Percentiles rank a stretch among this genome's conserved stretches.
These are phyloP conservation scores for Cepphus grylle DNA, from an alignment of 2,113 vertebrate species.

Conservation along the genomic window DNA sequence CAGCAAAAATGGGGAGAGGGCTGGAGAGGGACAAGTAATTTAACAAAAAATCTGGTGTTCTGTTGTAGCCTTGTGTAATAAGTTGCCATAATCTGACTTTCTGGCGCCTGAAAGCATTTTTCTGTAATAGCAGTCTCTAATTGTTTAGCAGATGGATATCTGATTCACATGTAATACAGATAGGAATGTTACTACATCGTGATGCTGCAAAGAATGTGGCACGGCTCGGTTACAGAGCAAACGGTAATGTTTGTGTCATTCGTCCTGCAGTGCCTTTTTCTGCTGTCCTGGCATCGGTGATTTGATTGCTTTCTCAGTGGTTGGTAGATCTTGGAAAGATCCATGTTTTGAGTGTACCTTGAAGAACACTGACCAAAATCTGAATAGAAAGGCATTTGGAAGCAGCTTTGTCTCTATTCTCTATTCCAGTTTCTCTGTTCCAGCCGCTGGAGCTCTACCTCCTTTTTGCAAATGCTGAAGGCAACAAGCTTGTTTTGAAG, in stretches of 20 bases:
- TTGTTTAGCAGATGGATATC: neutral
- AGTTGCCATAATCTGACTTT: neutral
- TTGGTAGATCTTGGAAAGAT: neutral
- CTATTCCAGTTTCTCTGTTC: neutral
- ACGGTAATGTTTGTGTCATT: neutral
- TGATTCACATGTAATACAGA: neutral
- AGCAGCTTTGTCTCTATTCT: neutral
- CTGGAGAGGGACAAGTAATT: neutral
- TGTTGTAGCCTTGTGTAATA: neutral
- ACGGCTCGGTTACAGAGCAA: neutral
- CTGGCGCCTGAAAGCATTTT: conserved; percentile 15
- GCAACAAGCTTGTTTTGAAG: neutral
- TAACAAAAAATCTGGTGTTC: neutral
- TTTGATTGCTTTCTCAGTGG: neutral
- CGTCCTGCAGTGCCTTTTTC: neutral
- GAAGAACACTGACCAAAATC: neutral
- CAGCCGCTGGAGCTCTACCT: neutral
- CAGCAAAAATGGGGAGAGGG: neutral
- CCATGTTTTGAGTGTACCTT: neutral
- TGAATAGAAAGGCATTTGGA: neutral
- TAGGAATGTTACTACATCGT: neutral
- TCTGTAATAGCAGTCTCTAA: neutral
- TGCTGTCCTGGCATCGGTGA: neutral
- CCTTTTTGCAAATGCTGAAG: neutral
- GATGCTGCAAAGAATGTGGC: neutral